Base-by-base conservation (phyloP, 2,888 invertebrate species). In the Harpagoxenus sublaevis region DNA sequence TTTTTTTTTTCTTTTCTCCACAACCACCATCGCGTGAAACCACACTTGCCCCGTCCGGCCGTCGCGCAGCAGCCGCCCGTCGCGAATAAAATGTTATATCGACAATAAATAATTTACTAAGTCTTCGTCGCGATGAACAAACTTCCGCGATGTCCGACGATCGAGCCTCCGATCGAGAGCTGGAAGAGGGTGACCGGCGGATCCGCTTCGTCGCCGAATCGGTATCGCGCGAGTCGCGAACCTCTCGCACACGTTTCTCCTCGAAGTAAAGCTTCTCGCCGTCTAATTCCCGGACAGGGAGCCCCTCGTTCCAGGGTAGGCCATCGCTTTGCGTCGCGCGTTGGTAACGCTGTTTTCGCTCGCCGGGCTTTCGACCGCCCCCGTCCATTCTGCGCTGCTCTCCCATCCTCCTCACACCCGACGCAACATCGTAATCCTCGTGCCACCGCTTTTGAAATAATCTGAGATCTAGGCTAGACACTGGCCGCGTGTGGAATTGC, bases 101-200 rank as follows among this genome's bases (percentile, higher is more conserved):
- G 93, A 93, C 91, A 94, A 94, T 94, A 94, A 94, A 94, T 94
- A 94, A 94, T 94, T 94, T 93, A 92, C 94, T 94, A 94, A 93
- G 92, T 93, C 92, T 94, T 93, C 93, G 92, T 93, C 91, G 92
- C 92, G 92, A 92, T 92, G 90, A 92, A 93, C 92, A 92, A 92
- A 93, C 91, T 90, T 89, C 87, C 90, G 89, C 91, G 89, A 88
- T 91, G 90, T 87, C 86, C 88, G 86, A 85, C 87, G 86, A 88
- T 87, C 74, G 83, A 85, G 77, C 66, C 73, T 85, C 81, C 75
- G 71, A 68, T 77, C 85, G 75, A 81, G 60, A 60, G 78, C 71
- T 55, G 82, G 83, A 73, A 83, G 86, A 84, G 84, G 73, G 79
- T 70, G 62, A 81, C 75, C 84, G 74, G 83, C 74, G 68, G 70